Evolutionary conservation across 2,888 invertebrate genomes (phyloP), one percentile per base, ranked within the genome.

Genomic region (Graphium colonna): DNA sequence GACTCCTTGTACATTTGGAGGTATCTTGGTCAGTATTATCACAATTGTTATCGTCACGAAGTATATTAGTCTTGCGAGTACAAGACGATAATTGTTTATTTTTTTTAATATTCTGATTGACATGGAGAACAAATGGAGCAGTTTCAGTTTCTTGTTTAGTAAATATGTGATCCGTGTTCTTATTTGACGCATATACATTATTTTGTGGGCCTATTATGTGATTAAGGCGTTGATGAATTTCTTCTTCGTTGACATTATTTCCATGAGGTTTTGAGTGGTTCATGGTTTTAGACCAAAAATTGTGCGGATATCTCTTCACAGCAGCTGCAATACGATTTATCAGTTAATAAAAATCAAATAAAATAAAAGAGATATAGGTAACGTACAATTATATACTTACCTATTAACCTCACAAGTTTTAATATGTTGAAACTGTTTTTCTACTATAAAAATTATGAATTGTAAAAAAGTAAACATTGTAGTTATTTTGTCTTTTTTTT

Each of bases 211-310:
- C 65, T 43, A 73, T 64, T 5, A 73, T 74, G 46, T 82, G 79
- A 50, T 82, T 71, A 33, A 80, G 62, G 45, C 71, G 73, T 2
- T 80, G 77, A 58, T 77, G 79, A 55, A 69, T 75, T 49, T 79
- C 76, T 51, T 61, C 68, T 43, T 71, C 70, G 47, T 68, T 63
- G 38, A 63, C 62, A 41, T 69, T 59, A 15, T 63, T 57, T 39
- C 68, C 64, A 44, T 65, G 62, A 56, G 61, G 56, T 51, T 57
- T 62, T 38, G 75, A 68, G 52, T 59, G 54, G 58, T 75, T 77
- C 38, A 51, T 52, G 5, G 62, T 51, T 48, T 55, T 63, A 45
- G 65, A 67, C 61, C 71, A 70, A 46, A 60, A 60, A 46, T 68
- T 64, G 48, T 62, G 60, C 47, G 62, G 53, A 21, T 62, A 56